Percentiles rank a stretch among this genome's conserved stretches.
These are phyloP conservation scores for Agrotis segetum DNA, from an alignment of 2,888 invertebrate species.

Conservation along the genomic window DNA sequence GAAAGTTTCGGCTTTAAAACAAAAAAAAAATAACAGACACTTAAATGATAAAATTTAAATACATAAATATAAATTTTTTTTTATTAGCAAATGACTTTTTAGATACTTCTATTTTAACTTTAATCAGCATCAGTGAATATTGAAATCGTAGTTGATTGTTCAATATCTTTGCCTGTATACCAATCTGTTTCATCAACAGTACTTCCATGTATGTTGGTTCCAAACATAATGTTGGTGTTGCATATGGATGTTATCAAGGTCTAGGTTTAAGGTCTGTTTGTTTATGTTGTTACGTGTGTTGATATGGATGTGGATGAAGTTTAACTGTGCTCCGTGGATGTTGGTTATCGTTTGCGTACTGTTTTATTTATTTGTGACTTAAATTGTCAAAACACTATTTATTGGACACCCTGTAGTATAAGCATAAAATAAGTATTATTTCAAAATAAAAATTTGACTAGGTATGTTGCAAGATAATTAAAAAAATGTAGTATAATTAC, in stretches of 20 bases:
- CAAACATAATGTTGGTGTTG: constrained; percentile 42
- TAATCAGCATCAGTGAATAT: not conserved
- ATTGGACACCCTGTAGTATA: no score
- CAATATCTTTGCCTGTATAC: not conserved
- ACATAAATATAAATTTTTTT: no score
- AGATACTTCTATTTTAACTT: no score
- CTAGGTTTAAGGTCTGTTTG: constrained; percentile 40
- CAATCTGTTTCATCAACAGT: constrained; percentile 15
- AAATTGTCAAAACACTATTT: no score
- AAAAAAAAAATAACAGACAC: not conserved
- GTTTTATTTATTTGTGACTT: not conserved
- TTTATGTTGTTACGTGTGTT: constrained; percentile 49
- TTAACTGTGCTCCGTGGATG: constrained; percentile 17
- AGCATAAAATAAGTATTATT: no score
- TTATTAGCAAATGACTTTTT: no score
- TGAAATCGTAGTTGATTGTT: not conserved
- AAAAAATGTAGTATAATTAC: no score
- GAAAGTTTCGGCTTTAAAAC: not conserved
- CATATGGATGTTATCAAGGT: constrained; percentile 59
- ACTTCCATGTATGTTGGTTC: constrained; percentile 25
- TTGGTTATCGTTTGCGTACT: constrained; percentile 1
- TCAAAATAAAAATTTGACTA: no score
- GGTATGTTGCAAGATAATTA: no score
- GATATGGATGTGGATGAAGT: constrained; percentile 26
- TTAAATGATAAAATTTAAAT: no score